phyloP scores from a whole-genome alignment of 2,888 invertebrate genomes.

The Cerastoderma edule region DNA sequence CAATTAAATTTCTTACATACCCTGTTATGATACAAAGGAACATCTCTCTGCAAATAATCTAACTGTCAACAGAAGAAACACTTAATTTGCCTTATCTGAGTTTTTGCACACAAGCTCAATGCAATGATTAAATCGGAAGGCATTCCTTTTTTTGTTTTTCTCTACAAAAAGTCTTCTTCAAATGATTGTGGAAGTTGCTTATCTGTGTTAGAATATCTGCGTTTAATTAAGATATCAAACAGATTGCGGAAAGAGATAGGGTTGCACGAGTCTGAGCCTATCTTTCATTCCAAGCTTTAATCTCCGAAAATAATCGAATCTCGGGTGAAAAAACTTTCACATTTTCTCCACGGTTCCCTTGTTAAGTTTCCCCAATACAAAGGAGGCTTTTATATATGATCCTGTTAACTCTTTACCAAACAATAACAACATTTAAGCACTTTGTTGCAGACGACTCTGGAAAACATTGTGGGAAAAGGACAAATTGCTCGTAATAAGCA shows the following conservation, averaged over 20 bases:
- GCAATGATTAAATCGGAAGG: too few species aligned
- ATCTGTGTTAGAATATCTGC: slow-evolving; percentile 10
- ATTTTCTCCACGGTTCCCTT: slow-evolving; percentile 2
- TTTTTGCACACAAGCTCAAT: too few species aligned
- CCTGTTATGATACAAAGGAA: too few species aligned
- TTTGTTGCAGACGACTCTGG: background rate
- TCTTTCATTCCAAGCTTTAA: slow-evolving; percentile 18
- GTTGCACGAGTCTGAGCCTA: background rate
- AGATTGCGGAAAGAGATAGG: slow-evolving; percentile 17
- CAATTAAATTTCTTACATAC: too few species aligned
- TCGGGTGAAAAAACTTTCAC: slow-evolving; percentile 9
- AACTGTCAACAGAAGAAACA: too few species aligned
- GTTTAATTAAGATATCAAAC: slow-evolving; percentile 28
- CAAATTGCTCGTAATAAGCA: background rate
- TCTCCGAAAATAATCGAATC: slow-evolving; percentile 16
- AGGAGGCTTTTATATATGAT: background rate
- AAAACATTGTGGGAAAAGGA: slow-evolving; percentile 10
- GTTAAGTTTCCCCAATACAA: background rate
- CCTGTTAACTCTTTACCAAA: background rate
- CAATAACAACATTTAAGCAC: too few species aligned
- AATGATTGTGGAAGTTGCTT: too few species aligned
- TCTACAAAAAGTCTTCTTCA: too few species aligned
- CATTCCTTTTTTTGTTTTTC: too few species aligned
- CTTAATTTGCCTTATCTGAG: too few species aligned
- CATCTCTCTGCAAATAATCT: too few species aligned